Conservation (phyloP, 2,797 vertebrate genomes). For the Anguilla pacifica region DNA sequence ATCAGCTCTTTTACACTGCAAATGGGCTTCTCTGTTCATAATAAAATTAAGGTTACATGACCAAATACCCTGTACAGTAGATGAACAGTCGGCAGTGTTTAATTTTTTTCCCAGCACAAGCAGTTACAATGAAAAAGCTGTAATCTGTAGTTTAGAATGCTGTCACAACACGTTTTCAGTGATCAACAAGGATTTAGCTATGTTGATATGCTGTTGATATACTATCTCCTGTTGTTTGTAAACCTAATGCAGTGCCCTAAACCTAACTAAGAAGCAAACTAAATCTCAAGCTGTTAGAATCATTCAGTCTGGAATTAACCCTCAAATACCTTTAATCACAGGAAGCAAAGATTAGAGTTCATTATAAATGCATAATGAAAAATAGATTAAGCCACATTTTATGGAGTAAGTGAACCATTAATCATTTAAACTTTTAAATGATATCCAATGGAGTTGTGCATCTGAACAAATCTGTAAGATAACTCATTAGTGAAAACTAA, state of each 20-base stretch:
- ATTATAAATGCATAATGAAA: constrained; percentile 4
- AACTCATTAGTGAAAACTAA: constrained; percentile 1
- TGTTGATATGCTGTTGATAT: not conserved
- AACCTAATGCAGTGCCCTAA: constrained; percentile 4
- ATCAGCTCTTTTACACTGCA: too few species aligned
- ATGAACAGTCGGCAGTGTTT: constrained; percentile 18
- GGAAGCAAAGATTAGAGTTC: not conserved
- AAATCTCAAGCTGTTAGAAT: not conserved
- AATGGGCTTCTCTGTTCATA: not conserved
- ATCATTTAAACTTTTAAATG: not conserved
- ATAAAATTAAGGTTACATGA: constrained; percentile 13
- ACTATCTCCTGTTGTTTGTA: constrained; percentile 14
- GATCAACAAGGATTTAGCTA: constrained; percentile 14
- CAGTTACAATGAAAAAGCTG: constrained; percentile 7
- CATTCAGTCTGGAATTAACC: not conserved
- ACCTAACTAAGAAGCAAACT: not conserved
- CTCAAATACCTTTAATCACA: not conserved
- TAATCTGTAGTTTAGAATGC: constrained; percentile 22
- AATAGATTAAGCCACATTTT: not conserved
- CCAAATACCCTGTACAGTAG: not conserved
- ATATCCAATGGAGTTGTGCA: not conserved
- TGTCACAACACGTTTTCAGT: constrained; percentile 24
- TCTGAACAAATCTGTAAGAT: not conserved
- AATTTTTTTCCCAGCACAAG: too few species aligned
- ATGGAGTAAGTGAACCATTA: not conserved